These are phyloP conservation scores for Theristicus caerulescens DNA, from an alignment of 2,113 vertebrate genomes.

Conservation along the genomic window DNA sequence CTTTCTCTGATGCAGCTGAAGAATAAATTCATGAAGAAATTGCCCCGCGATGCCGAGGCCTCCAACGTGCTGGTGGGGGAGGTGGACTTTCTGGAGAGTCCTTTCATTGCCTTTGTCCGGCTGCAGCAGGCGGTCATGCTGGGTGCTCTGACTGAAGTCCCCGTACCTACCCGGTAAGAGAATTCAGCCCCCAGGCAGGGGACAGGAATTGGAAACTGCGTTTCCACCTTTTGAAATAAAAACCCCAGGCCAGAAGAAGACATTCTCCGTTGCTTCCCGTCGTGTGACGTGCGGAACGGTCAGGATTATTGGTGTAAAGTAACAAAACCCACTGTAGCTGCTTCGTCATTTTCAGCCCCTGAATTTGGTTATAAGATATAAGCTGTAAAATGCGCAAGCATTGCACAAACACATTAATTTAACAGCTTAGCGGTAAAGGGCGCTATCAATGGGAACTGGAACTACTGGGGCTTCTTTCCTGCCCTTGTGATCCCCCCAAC, in stretches of 20 bases:
- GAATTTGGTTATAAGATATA: not conserved
- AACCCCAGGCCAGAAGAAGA: not conserved
- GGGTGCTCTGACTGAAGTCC: conserved; percentile 95
- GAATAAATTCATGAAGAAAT: conserved; percentile 99
- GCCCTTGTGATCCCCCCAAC: not conserved
- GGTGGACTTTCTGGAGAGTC: conserved; percentile 92
- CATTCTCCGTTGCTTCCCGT: rapidly evolving
- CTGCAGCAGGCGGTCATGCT: conserved; percentile 96
- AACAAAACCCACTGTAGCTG: not conserved
- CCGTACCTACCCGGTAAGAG: conserved; percentile 92
- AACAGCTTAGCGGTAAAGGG: not conserved
- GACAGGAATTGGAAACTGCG: too few relatives aligned
- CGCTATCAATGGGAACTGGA: not conserved
- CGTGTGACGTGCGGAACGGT: rapidly evolving
- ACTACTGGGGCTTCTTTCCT: not conserved
- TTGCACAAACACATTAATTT: not conserved
- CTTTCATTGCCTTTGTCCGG: conserved; percentile 95
- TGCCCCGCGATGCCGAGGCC: conserved; percentile 95
- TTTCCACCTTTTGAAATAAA: not conserved
- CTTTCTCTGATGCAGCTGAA: conserved; percentile 80
- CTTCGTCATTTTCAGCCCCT: not conserved
- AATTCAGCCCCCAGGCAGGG: not conserved
- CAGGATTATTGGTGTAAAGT: not conserved
- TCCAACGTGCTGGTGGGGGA: conserved; percentile 97
- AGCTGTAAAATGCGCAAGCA: not conserved